A percentile compares a stretch with the other conserved stretches of the same genome.
Conservation (phyloP, 2,113 vertebrate genomes). For the Pterocles burchelli region DNA sequence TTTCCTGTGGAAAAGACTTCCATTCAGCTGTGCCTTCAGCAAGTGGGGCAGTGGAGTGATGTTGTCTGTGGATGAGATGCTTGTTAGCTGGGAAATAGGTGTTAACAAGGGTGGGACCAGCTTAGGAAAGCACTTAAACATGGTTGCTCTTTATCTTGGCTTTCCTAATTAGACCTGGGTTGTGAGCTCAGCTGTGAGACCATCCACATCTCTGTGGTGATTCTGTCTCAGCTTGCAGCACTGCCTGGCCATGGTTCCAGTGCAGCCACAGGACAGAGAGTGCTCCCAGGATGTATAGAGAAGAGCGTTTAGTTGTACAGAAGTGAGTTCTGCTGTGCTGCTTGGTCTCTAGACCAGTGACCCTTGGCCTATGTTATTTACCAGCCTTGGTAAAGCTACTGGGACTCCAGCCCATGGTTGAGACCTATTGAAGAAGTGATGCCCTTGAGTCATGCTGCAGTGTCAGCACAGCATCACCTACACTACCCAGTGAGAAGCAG, state of each 20-base stretch:
- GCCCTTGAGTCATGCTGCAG: not conserved
- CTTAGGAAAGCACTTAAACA: not conserved
- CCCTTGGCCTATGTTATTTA: not conserved
- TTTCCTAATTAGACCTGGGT: not conserved
- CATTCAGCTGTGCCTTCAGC: not conserved
- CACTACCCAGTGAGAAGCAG: not conserved
- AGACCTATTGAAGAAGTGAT: not conserved
- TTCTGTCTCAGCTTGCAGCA: not conserved
- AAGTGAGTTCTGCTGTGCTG: not conserved
- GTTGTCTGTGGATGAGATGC: not conserved
- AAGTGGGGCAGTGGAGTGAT: not conserved
- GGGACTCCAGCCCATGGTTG: not conserved
- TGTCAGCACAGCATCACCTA: not conserved
- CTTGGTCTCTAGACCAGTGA: not conserved
- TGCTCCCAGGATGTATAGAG: not conserved
- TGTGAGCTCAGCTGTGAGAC: not conserved
- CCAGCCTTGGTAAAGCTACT: not conserved
- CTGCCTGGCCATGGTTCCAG: not conserved
- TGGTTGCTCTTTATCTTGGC: not conserved
- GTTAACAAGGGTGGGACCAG: not conserved
- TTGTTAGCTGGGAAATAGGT: not conserved
- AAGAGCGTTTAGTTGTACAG: not conserved
- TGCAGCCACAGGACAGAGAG: not conserved
- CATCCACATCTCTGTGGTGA: not conserved
- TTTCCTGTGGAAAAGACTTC: not conserved